Base-by-base conservation (phyloP, 1,140 invertebrate species). In the Ladona fulva region DNA sequence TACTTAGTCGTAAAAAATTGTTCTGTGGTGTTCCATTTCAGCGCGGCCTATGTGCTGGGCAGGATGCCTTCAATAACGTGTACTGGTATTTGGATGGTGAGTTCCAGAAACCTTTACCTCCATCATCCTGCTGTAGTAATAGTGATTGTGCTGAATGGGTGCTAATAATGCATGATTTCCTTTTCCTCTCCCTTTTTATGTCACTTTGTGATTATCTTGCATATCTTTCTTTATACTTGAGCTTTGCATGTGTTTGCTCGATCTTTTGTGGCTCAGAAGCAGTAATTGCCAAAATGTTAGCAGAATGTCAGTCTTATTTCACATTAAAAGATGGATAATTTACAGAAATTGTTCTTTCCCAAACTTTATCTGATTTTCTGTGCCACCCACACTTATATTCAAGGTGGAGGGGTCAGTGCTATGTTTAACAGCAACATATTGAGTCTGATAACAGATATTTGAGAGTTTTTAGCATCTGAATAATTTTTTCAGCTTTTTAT, bases 61-160 rank as follows among this genome's bases (percentile, higher is more conserved):
- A 83, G 76, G 82, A 83, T 80, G 82, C 82, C 42, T 81, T 82
- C 77, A 82, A 81, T 66, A 83, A 82, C 78, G 79, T 81, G 25
- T 83, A 83, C 78, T 83, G 82, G 82, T 83, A 83, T 79, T 83
- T 83, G 77, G 82, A 83, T 82, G 82, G 82, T 83, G 79, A 82
- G 82, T 82, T 73, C 29, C 75, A n/a, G 12, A 42, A 24, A 42
- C 37, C 76, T 77, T 42, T 42, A 25, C 37, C 37, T 14, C 24
- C 37, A 16, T 19, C 24, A 52, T 44, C 76, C 37, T 77, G 10
- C 42, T 52, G n/a, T 25, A 8, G 52, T 66, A 14, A 24, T 22
- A 76, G 76, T 75, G 29, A 37, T 42, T 16, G 52, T 66, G 74
- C 74, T 25, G 29, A 75, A 16, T 75, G 74, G 29, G 14, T 75